A percentile compares a stretch with the other conserved stretches of the same genome.
phyloP scores from a whole-genome alignment of 2,888 invertebrate genomes.

The Meta bourneti region DNA sequence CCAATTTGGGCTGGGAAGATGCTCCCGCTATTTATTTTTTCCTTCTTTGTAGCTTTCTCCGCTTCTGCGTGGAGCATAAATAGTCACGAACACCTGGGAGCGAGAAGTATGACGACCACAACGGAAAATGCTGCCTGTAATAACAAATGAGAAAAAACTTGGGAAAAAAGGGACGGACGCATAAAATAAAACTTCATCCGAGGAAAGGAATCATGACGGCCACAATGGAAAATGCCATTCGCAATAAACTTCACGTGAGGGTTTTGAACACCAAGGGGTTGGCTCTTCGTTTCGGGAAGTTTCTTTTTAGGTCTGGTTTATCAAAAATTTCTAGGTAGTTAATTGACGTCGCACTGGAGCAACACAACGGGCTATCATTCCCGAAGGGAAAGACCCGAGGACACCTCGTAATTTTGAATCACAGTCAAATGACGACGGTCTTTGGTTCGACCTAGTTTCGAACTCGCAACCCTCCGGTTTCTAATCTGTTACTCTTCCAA shows the following conservation, averaged over 20 bases:
- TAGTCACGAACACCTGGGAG: neutral
- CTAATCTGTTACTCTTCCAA: too few relatives aligned
- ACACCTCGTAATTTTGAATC: too few relatives aligned
- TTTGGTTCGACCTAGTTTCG: too few relatives aligned
- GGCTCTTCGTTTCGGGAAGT: neutral
- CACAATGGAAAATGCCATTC: conserved; percentile 16
- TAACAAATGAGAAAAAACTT: conserved; percentile 3
- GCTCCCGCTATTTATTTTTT: neutral
- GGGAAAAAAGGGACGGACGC: neutral
- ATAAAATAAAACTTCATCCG: conserved; percentile 26
- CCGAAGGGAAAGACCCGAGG: too few relatives aligned
- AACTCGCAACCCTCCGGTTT: too few relatives aligned
- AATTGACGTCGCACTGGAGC: too few relatives aligned
- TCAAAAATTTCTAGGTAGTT: too few relatives aligned
- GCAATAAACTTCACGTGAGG: conserved; percentile 19
- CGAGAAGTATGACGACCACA: neutral
- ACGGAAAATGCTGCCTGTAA: neutral
- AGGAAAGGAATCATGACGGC: neutral
- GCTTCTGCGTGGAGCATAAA: neutral
- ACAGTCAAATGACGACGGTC: too few relatives aligned
- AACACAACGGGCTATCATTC: too few relatives aligned
- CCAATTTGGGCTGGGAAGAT: conserved; percentile 22
- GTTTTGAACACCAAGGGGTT: neutral
- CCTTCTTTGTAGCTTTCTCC: neutral
- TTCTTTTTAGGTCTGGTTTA: neutral